A percentile compares a stretch with the other conserved stretches of the same genome.
phyloP scores from a whole-genome alignment of 1,140 invertebrate genomes.

The Mya arenaria region DNA sequence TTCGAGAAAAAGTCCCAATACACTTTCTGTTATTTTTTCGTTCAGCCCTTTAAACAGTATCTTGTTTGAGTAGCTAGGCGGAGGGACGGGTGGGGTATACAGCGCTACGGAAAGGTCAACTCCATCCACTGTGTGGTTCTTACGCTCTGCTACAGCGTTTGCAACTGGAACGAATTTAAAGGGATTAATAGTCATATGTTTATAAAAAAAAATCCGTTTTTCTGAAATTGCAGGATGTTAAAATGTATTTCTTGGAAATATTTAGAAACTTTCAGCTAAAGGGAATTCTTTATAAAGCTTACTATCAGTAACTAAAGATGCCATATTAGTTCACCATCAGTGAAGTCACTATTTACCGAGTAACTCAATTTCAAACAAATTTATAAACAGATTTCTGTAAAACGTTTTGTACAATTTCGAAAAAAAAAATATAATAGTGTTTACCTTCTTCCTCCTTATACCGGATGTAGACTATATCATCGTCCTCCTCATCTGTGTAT shows the following conservation, averaged over 20 bases:
- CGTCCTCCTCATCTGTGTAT: constrained; percentile 25
- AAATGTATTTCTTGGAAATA: not conserved
- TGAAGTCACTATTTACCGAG: not conserved
- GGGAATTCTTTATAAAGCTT: not conserved
- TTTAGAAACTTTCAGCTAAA: not conserved
- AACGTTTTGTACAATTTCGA: not conserved
- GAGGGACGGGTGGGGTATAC: constrained; percentile 10
- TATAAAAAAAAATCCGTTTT: not conserved
- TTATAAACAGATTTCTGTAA: not conserved
- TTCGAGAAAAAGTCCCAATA: constrained; percentile 33
- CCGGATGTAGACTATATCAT: constrained; percentile 15
- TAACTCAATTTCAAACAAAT: not conserved
- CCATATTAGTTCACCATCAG: not conserved
- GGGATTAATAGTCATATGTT: not conserved
- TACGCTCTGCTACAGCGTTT: constrained; percentile 15
- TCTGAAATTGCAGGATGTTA: not conserved
- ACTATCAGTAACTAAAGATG: not conserved
- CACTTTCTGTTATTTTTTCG: constrained; percentile 14
- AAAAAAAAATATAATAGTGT: not conserved
- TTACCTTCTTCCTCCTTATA: constrained; percentile 6
- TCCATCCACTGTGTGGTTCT: constrained; percentile 23
- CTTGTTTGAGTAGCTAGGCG: constrained; percentile 21
- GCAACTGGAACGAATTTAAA: not conserved
- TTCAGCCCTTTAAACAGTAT: constrained; percentile 36
- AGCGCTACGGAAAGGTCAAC: not conserved